Conservation (phyloP, 1,140 invertebrate genomes). For the Musca vetustissima region DNA sequence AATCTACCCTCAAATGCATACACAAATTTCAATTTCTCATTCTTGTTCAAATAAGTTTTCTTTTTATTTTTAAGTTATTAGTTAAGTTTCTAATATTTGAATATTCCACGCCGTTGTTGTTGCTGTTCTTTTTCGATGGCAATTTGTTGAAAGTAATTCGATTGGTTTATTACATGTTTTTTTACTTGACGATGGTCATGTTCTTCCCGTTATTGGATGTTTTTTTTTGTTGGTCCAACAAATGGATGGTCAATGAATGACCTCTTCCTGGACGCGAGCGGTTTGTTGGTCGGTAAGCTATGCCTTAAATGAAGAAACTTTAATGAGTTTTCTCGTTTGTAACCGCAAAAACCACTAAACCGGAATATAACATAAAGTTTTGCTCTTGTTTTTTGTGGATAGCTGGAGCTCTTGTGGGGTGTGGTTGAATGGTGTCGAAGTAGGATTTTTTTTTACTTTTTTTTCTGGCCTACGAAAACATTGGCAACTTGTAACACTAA, state of each 20-base stretch:
- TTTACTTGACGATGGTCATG: neutral
- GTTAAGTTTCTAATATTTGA: constrained; percentile 6
- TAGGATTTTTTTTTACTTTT: constrained; percentile 5
- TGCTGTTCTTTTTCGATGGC: neutral
- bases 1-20: neutral
- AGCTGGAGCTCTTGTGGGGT: neutral
- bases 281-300: constrained; percentile 14
- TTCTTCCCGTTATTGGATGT: neutral
- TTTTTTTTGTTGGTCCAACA: neutral
- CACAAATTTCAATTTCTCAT: neutral
- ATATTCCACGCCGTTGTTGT: neutral
- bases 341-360: constrained; percentile 31
- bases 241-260: no score
- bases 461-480: constrained; percentile 11
- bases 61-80: neutral
- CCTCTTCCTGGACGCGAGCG: neutral
- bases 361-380: constrained; percentile 30
- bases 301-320: constrained; percentile 30
- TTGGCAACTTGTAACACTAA: constrained; percentile 9
- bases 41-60: neutral
- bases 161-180: constrained; percentile 1
- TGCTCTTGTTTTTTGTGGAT: neutral
- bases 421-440: neutral
- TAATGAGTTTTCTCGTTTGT: constrained; percentile 32
- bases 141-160: constrained; percentile 17